phyloP scores from a whole-genome alignment of 2,888 invertebrate genomes.

The Gasteruption jaculator region DNA sequence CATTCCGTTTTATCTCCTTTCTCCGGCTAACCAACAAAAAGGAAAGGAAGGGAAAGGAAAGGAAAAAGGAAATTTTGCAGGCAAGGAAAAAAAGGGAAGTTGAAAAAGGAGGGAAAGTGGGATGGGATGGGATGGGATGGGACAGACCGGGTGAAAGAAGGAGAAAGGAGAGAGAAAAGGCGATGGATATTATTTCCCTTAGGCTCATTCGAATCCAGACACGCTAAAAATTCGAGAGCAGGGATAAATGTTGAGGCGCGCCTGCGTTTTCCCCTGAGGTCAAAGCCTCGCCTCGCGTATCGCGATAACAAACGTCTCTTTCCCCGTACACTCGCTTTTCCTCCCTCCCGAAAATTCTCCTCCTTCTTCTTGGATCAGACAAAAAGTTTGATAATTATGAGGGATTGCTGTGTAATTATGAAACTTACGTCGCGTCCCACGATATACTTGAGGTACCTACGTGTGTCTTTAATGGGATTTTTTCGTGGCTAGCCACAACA shows the following conservation, averaged over 20 bases:
- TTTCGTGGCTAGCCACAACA: too few relatives aligned
- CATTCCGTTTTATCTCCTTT: conserved; percentile 3
- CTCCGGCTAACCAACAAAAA: conserved; percentile 10
- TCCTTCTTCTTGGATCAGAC: too few relatives aligned
- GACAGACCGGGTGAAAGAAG: background rate
- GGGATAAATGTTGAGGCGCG: conserved; percentile 8
- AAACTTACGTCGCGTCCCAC: too few relatives aligned
- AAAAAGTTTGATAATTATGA: too few relatives aligned
- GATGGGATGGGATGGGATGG: background rate
- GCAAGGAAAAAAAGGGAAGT: background rate
- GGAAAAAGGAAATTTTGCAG: too few relatives aligned
- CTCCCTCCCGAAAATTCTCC: too few relatives aligned
- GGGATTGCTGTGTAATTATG: too few relatives aligned
- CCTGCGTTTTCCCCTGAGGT: conserved; percentile 9
- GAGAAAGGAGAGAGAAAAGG: background rate
- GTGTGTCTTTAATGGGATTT: too few relatives aligned
- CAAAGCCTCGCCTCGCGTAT: too few relatives aligned
- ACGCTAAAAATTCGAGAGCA: background rate
- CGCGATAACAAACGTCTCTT: too few relatives aligned
- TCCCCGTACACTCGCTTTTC: too few relatives aligned
- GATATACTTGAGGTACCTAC: too few relatives aligned
- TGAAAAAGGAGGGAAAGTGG: background rate
- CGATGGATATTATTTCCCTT: background rate
- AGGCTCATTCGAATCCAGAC: background rate
- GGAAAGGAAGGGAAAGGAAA: conserved; percentile 15